A percentile compares a stretch with the other conserved stretches of the same genome.
phyloP scores from a whole-genome alignment of 1,140 invertebrate species.

The Atta texana region DNA sequence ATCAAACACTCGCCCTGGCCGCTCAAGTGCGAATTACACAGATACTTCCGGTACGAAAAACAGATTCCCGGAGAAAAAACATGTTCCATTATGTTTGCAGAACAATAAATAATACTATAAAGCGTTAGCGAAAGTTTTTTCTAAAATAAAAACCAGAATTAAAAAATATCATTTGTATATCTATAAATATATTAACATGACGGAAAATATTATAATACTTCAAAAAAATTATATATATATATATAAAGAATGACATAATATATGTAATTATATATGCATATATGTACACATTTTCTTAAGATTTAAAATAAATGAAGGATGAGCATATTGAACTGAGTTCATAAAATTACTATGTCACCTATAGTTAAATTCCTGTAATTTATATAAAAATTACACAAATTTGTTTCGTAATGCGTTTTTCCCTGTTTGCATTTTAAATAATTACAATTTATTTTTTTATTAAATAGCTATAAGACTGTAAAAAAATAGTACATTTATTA shows the following conservation, averaged over 20 bases:
- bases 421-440: background rate
- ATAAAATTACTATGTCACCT: conserved; percentile 2
- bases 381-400: background rate
- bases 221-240: background rate
- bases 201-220: background rate
- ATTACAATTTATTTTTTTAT: conserved; percentile 9
- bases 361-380: background rate
- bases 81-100: background rate
- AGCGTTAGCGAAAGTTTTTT: background rate
- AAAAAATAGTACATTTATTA: background rate
- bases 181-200: background rate
- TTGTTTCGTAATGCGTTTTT: background rate
- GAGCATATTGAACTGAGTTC: background rate
- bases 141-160: background rate
- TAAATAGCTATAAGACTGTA: background rate
- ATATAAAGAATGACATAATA: background rate
- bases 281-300: background rate
- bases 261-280: background rate
- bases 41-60: conserved; percentile 22
- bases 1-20: conserved; percentile 45
- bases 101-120: conserved; percentile 11
- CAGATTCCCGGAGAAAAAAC: background rate
- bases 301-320: background rate
- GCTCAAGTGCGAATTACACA: conserved; percentile 38
- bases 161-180: background rate